Evolutionary conservation across 2,888 invertebrate species (phyloP).

Genomic region (Drosophila dives): DNA sequence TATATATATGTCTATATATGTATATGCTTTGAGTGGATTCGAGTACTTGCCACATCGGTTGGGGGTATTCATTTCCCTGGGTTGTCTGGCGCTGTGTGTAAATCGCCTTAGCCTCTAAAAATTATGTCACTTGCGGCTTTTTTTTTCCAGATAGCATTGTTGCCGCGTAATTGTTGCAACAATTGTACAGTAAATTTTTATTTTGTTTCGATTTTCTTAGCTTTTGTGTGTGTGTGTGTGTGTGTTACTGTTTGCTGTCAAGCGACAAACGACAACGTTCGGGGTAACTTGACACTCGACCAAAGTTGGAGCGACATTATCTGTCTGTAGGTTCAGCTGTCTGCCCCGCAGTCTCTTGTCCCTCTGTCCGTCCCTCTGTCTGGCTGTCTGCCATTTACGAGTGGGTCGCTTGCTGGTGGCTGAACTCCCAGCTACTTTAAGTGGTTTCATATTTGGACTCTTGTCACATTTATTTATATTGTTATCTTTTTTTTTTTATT

Average conservation of each 20-base stretch:
- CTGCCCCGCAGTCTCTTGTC: constrained; percentile 12
- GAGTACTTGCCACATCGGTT: constrained; percentile 20
- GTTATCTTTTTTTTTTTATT: constrained; percentile 22
- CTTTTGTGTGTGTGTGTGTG: not conserved
- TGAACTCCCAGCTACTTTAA: constrained; percentile 44
- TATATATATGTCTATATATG: constrained; percentile 8
- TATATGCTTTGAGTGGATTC: constrained; percentile 6
- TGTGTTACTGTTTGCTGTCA: constrained; percentile 35
- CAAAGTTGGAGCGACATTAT: constrained; percentile 69
- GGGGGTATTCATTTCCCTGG: constrained; percentile 19
- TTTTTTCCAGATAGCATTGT: constrained; percentile 43
- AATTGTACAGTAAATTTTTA: constrained; percentile 47
- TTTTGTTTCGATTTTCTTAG: constrained; percentile 48
- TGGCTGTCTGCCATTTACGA: constrained; percentile 11
- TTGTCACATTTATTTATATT: constrained; percentile 38
- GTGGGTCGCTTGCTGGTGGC: constrained; percentile 27
- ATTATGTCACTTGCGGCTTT: constrained; percentile 77
- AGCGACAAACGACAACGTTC: constrained; percentile 12
- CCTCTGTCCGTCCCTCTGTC: constrained; percentile 5
- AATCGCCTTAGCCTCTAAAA: constrained; percentile 65
- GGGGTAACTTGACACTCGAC: constrained; percentile 67
- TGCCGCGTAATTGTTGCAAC: constrained; percentile 51
- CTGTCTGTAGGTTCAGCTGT: constrained; percentile 37
- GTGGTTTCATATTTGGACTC: constrained; percentile 54
- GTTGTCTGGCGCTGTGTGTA: constrained; percentile 32